Conservation (phyloP, 1,140 invertebrate genomes). For the Lordiphosa clarofinis region DNA sequence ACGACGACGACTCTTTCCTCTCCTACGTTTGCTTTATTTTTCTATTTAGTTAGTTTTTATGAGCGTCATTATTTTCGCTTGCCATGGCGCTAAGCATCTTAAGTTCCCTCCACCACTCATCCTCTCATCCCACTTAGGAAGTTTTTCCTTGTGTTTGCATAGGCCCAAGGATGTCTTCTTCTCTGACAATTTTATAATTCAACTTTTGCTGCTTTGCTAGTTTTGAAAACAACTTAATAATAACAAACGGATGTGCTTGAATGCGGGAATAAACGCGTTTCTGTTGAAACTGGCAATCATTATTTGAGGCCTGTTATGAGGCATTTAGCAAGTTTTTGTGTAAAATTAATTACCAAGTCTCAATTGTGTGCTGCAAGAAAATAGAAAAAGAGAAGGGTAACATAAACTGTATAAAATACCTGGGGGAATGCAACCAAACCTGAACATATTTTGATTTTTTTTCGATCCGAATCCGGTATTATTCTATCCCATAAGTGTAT, state of each 20-base stretch:
- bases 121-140: constrained; percentile 1
- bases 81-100: constrained; percentile 75
- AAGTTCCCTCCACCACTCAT: constrained; percentile 39
- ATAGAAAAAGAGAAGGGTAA: too few species aligned
- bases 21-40: constrained; percentile 66
- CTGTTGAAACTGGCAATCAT: too few species aligned
- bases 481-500: too few species aligned
- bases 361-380: too few species aligned
- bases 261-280: too few species aligned
- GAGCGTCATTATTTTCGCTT: constrained; percentile 77
- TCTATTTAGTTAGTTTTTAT: constrained; percentile 77
- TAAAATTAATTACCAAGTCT: too few species aligned
- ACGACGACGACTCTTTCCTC: background rate
- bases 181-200: constrained; percentile 70
- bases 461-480: too few species aligned
- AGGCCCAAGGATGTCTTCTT: constrained; percentile 56
- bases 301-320: too few species aligned
- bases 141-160: constrained; percentile 54
- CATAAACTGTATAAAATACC: too few species aligned
- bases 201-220: constrained; percentile 61
- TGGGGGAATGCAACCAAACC: too few species aligned
- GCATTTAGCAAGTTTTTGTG: too few species aligned
- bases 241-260: constrained; percentile 14
- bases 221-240: constrained; percentile 72
- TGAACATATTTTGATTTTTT: too few species aligned